These are phyloP conservation scores for Rhynchomys soricoides DNA, from an alignment of 2,113 vertebrate genomes.

Conservation along the genomic window DNA sequence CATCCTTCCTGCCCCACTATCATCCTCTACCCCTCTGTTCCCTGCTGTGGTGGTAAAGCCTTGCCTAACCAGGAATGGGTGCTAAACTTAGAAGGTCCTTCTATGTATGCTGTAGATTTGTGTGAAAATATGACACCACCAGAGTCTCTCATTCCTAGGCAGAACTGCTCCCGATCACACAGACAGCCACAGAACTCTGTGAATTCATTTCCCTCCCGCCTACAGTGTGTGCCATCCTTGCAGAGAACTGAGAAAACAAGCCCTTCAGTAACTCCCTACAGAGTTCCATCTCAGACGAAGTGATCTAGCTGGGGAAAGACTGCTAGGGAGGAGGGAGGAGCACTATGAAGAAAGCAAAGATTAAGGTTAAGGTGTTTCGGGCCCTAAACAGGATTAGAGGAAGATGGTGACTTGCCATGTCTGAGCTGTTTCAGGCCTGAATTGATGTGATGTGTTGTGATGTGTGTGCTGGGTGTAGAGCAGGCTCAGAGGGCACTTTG, in stretches of 20 bases:
- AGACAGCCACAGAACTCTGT: background rate
- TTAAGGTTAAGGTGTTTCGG: background rate
- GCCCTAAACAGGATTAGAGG: background rate
- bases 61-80: fast-evolving
- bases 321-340: background rate
- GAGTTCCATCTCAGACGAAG: slow-evolving; percentile 9
- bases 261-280: background rate
- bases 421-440: background rate
- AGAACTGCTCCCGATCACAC: background rate
- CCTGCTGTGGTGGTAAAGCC: background rate
- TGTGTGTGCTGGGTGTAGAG: background rate
- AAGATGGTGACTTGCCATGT: background rate
- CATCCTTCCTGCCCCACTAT: background rate
- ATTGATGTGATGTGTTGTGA: background rate
- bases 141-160: background rate
- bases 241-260: background rate
- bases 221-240: background rate
- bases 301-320: slow-evolving; percentile 1
- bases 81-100: background rate
- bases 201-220: background rate
- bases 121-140: background rate
- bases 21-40: background rate
- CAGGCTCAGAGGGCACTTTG: background rate
- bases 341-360: too few species aligned
- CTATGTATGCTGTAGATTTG: background rate